Evolutionary conservation across 2,888 invertebrate species (phyloP).

Genomic region (Hipparchia semele): DNA sequence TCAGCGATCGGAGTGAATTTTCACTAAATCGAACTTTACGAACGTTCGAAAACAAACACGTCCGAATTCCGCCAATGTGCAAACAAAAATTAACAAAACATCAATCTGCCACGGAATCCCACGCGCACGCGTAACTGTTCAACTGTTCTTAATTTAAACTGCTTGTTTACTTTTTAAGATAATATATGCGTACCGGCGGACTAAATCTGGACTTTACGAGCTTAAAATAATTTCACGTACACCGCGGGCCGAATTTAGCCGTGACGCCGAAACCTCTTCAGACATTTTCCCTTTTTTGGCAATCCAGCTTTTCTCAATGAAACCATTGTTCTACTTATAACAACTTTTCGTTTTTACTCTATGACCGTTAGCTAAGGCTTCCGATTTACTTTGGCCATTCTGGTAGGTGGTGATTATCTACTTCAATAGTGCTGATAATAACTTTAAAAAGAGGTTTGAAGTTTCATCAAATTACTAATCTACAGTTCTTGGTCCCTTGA

Average conservation of each 20-base stretch:
- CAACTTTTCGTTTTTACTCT: no score
- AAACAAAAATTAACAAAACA: conserved; percentile 49
- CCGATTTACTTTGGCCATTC: no score
- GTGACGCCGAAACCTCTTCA: conserved; percentile 45
- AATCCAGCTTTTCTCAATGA: conserved; percentile 39
- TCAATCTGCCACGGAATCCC: conserved; percentile 67
- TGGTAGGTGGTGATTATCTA: no score
- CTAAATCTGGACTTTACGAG: conserved; percentile 66
- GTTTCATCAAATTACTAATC: no score
- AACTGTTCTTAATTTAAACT: conserved; percentile 71
- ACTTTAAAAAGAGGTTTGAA: no score
- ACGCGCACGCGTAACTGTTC: conserved; percentile 67
- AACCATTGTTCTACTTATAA: neutral
- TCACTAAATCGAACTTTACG: conserved; percentile 60
- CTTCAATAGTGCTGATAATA: no score
- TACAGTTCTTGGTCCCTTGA: no score
- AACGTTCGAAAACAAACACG: conserved; percentile 70
- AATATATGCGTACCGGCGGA: conserved; percentile 64
- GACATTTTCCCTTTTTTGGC: conserved; percentile 56
- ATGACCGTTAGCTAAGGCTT: no score
- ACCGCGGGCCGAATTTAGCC: conserved; percentile 42
- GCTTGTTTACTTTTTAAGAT: conserved; percentile 69
- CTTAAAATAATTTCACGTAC: conserved; percentile 71
- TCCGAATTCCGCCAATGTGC: conserved; percentile 54
- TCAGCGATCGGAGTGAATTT: conserved; percentile 74